These are phyloP conservation scores for Condylura cristata DNA, from an alignment of 2,113 vertebrate genomes.

Conservation along the genomic window DNA sequence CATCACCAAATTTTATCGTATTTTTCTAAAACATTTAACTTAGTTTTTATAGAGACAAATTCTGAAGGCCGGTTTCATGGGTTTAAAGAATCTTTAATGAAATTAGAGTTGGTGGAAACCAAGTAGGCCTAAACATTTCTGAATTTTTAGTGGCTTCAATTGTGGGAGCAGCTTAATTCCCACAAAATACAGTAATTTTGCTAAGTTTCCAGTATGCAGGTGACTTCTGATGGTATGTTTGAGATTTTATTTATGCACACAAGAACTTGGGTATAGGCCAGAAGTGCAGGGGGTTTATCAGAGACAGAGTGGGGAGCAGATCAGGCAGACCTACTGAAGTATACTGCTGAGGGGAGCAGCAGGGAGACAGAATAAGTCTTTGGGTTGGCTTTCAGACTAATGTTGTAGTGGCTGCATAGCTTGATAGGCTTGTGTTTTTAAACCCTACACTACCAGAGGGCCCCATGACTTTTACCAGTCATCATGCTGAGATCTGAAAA, in stretches of 20 bases:
- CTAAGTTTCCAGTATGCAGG: not conserved
- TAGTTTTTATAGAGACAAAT: conserved; percentile 33
- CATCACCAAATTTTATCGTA: not conserved
- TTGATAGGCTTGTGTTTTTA: too few species aligned
- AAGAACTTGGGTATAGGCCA: too few species aligned
- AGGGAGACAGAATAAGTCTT: too few species aligned
- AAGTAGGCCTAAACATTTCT: not conserved
- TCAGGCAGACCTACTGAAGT: not conserved
- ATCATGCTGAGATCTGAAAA: not conserved
- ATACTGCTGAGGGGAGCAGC: too few species aligned
- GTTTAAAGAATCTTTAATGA: conserved; percentile 24
- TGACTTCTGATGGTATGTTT: not conserved
- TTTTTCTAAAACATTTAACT: conserved; percentile 43
- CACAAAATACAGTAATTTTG: not conserved
- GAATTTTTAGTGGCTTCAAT: not conserved
- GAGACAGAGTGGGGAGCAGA: not conserved
- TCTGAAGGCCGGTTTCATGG: not conserved
- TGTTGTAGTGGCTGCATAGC: too few species aligned
- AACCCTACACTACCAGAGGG: too few species aligned
- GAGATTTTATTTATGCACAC: not conserved
- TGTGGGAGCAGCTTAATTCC: not conserved
- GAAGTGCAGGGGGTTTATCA: too few species aligned
- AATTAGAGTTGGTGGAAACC: not conserved
- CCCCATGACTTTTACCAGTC: not conserved
- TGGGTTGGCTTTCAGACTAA: not conserved